Conservation (phyloP, 2,797 vertebrate genomes). For the Intellagama lesueurii region DNA sequence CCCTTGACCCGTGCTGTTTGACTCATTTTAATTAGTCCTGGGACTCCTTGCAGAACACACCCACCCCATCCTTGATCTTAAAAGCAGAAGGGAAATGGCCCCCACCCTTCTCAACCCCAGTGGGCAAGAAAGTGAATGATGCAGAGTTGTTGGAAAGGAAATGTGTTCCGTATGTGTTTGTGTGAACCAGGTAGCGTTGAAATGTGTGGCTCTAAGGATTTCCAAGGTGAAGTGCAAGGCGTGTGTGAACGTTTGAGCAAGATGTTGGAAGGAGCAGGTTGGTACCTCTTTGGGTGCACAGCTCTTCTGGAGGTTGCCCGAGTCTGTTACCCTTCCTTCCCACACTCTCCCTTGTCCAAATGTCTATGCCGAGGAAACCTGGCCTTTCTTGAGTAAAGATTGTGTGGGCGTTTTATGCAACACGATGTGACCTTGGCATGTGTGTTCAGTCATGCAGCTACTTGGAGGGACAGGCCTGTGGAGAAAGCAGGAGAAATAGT, state of each 20-base stretch:
- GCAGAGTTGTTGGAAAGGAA: not conserved
- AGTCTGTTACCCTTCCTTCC: no score
- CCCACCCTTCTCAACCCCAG: not conserved
- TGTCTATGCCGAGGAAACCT: not conserved
- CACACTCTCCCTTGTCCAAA: no score
- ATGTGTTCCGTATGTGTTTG: not conserved
- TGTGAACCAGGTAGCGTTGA: not conserved
- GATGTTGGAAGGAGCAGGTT: not conserved
- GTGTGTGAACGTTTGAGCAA: not conserved
- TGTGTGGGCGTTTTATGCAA: not conserved
- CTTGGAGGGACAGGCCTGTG: not conserved
- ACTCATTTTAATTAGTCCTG: constrained; percentile 8
- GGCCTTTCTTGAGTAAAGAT: not conserved
- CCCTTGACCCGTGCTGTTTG: not conserved
- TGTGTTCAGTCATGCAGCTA: not conserved
- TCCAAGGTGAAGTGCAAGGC: not conserved
- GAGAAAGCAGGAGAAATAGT: not conserved
- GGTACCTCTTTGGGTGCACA: no score
- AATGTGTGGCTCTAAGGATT: not conserved
- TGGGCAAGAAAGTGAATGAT: not conserved
- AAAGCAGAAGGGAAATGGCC: not conserved
- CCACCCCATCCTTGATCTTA: not conserved
- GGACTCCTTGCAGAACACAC: not conserved
- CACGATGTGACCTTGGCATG: not conserved
- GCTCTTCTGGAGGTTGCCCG: not conserved